Evolutionary conservation across 2,888 invertebrate genomes (phyloP).

Genomic region (Perizoma affinitatum): DNA sequence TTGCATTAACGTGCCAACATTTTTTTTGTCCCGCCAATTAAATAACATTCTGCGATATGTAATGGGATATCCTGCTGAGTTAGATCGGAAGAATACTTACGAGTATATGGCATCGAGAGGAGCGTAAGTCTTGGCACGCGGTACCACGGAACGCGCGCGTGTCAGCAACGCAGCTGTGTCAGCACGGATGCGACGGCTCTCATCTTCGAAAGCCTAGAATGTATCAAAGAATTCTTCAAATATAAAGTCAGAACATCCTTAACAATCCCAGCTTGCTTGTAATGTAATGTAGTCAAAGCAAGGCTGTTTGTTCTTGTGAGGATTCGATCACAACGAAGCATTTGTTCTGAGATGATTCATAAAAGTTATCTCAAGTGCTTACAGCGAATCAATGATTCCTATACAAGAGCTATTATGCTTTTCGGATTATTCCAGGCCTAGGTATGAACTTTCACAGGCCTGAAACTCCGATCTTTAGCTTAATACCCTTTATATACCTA

Average conservation of each 20-base stretch:
- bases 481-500: no score
- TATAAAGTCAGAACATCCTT: not conserved
- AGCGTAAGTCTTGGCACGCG: constrained; percentile 86
- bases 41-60: constrained; percentile 14
- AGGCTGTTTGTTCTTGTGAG: no score
- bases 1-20: constrained; percentile 15
- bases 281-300: no score
- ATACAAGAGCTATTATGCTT: no score
- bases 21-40: constrained; percentile 4
- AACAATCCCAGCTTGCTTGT: no score
- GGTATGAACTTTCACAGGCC: no score
- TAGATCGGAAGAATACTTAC: constrained; percentile 63
- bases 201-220: constrained; percentile 91
- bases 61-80: constrained; percentile 25
- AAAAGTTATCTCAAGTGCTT: no score
- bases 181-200: constrained; percentile 91
- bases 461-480: no score
- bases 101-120: constrained; percentile 83
- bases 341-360: no score
- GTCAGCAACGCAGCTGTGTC: constrained; percentile 89
- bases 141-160: constrained; percentile 90
- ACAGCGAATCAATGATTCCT: no score
- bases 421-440: no score
- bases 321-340: no score
- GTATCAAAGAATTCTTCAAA: constrained; percentile 6